Evolutionary conservation across 2,113 vertebrate genomes (phyloP).

Genomic region (Aspiorhynchus laticeps): DNA sequence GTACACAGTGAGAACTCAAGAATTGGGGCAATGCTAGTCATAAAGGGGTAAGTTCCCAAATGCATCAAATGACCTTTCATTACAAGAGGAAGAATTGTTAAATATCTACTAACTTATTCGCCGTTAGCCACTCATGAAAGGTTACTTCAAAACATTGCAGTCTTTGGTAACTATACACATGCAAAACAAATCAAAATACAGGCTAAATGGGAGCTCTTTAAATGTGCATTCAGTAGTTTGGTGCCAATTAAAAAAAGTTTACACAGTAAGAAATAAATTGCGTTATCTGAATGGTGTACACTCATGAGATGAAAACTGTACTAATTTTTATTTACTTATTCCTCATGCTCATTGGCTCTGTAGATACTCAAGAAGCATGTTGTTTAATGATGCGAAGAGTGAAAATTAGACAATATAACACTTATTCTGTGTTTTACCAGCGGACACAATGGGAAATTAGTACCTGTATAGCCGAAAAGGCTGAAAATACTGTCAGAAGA

Average conservation of each 20-base stretch:
- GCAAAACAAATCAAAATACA: not conserved
- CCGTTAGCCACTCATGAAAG: not conserved
- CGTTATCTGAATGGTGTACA: not conserved
- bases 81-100: constrained; percentile 49
- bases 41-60: constrained; percentile 42
- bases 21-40: constrained; percentile 50
- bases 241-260: not conserved
- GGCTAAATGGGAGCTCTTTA: not conserved
- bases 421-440: too few species aligned
- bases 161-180: not conserved
- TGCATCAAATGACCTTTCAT: constrained; percentile 37
- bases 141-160: constrained; percentile 3
- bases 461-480: too few species aligned
- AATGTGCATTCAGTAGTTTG: not conserved
- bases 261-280: not conserved
- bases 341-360: not conserved
- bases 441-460: not conserved
- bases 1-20: constrained; percentile 41
- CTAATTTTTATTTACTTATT: not conserved
- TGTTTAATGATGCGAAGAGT: not conserved
- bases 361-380: not conserved
- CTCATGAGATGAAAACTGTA: not conserved
- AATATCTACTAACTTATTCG: constrained; percentile 33
- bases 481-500: too few species aligned
- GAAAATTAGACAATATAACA: too few species aligned